phyloP scores from a whole-genome alignment of 2,888 invertebrate species.

The Ceriagrion tenellum region DNA sequence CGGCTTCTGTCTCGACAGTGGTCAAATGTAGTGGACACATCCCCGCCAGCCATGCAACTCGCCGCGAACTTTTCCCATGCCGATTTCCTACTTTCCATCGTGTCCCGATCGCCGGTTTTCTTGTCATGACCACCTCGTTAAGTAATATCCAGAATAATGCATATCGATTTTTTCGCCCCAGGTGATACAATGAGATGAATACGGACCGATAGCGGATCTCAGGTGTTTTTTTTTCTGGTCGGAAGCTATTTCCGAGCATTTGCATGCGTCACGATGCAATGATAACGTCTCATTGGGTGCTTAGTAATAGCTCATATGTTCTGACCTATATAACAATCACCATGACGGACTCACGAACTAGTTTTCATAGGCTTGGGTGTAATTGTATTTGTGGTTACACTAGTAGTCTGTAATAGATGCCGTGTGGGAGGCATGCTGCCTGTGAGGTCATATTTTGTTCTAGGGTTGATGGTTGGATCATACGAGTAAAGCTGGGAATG shows the following conservation, averaged over 20 bases:
- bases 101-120: background rate
- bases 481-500: background rate
- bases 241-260: conserved; percentile 15
- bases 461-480: background rate
- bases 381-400: background rate
- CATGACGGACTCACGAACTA: background rate
- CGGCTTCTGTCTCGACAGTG: too few relatives aligned
- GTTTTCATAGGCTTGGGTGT: background rate
- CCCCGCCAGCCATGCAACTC: background rate
- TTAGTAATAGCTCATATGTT: background rate
- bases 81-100: background rate
- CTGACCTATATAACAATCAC: background rate
- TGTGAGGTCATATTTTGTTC: background rate
- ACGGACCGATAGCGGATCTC: background rate
- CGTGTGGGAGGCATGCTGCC: background rate
- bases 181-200: background rate
- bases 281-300: background rate
- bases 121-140: background rate
- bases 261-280: background rate
- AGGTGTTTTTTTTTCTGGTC: background rate
- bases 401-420: background rate
- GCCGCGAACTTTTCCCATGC: background rate
- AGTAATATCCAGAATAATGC: background rate
- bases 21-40: too few relatives aligned
- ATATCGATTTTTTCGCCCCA: background rate